These are phyloP conservation scores for Dysmachus trigonus DNA, from an alignment of 2,888 invertebrate genomes.

Conservation along the genomic window DNA sequence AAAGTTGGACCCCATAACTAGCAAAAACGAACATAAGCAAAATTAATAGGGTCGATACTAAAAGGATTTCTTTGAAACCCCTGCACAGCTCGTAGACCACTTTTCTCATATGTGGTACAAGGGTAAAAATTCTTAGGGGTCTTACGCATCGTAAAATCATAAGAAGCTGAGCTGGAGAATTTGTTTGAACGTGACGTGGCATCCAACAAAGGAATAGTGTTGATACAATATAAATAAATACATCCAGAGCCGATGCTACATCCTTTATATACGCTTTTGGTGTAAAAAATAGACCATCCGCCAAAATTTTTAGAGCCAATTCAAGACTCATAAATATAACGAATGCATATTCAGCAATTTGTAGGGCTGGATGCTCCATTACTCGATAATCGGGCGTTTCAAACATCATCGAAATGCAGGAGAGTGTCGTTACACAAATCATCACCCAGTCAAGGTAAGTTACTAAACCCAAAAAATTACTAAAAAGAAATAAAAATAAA, in stretches of 20 bases:
- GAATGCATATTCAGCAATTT: constrained; percentile 97
- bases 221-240: constrained; percentile 97
- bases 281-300: constrained; percentile 98
- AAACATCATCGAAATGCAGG: constrained; percentile 99
- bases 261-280: constrained; percentile 99
- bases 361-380: constrained; percentile 92
- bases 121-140: constrained; percentile 94
- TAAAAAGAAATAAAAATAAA: constrained; percentile 60
- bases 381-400: constrained; percentile 94
- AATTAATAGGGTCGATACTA: constrained; percentile 96
- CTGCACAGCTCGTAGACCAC: constrained; percentile 98
- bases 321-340: constrained; percentile 99
- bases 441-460: constrained; percentile 99
- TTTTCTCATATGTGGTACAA: constrained; percentile 99
- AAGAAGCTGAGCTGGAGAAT: constrained; percentile 91
- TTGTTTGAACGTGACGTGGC: constrained; percentile 87
- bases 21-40: constrained; percentile 99
- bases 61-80: constrained; percentile 97
- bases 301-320: constrained; percentile 91
- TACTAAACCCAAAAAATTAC: constrained; percentile 95
- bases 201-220: constrained; percentile 97
- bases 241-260: constrained; percentile 94
- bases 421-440: constrained; percentile 97
- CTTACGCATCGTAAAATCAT: constrained; percentile 97
- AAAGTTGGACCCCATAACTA: constrained; percentile 97